Conservation (phyloP, 2,888 invertebrate genomes). For the Graphium colonna region DNA sequence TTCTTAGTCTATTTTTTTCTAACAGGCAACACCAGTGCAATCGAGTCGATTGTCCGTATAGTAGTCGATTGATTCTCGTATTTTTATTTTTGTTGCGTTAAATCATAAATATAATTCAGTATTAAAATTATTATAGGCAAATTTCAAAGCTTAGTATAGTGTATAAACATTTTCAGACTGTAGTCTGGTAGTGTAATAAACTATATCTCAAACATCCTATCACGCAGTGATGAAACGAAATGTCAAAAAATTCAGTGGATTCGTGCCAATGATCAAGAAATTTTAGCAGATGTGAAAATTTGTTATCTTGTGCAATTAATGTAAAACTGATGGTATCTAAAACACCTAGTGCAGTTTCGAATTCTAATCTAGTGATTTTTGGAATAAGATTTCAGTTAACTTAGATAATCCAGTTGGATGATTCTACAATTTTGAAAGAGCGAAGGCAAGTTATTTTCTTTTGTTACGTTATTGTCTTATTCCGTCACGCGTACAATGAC, state of each 20-base stretch:
- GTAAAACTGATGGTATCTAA: constrained; percentile 46
- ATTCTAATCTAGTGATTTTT: constrained; percentile 27
- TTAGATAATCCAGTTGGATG: constrained; percentile 49
- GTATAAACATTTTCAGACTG: background rate
- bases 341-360: constrained; percentile 32
- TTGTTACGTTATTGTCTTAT: constrained; percentile 41
- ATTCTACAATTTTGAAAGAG: constrained; percentile 56
- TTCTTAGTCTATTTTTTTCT: too few relatives aligned
- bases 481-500: constrained; percentile 32
- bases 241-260: constrained; percentile 72
- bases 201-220: constrained; percentile 33
- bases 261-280: constrained; percentile 62
- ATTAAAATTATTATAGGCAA: constrained; percentile 23
- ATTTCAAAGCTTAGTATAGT: background rate
- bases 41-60: constrained; percentile 30
- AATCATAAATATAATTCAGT: constrained; percentile 18
- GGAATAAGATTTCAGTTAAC: constrained; percentile 27
- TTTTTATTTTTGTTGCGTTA: constrained; percentile 39
- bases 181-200: constrained; percentile 1
- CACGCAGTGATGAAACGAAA: constrained; percentile 64
- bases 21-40: constrained; percentile 24
- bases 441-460: constrained; percentile 61
- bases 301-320: constrained; percentile 43
- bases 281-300: constrained; percentile 51
- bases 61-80: constrained; percentile 31